phyloP scores from a whole-genome alignment of 2,797 vertebrate genomes.

The Phoeniculus purpureus region DNA sequence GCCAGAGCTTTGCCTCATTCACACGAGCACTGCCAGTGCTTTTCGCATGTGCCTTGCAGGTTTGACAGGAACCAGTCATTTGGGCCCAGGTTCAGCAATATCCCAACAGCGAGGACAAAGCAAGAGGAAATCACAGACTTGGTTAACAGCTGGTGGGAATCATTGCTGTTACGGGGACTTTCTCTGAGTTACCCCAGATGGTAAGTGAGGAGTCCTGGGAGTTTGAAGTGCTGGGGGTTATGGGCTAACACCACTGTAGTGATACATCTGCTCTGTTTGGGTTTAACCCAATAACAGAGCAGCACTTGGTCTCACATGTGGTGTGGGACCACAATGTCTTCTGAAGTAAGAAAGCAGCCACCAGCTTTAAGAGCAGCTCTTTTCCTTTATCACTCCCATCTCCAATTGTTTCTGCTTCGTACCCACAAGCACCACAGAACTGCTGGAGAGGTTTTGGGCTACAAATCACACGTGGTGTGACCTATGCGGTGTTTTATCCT shows the following conservation, averaged over 20 bases:
- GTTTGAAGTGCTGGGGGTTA: not conserved
- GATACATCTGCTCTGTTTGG: not conserved
- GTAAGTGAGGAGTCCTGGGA: not conserved
- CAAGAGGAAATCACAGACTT: not conserved
- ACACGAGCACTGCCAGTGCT: fast-evolving
- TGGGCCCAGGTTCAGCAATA: not conserved
- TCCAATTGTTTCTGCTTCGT: not conserved
- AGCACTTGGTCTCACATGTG: not conserved
- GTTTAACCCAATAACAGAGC: not conserved
- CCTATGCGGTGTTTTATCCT: not conserved
- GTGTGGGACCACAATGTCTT: not conserved
- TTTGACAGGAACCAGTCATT: not conserved
- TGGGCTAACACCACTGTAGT: not conserved
- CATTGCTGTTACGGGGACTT: not conserved
- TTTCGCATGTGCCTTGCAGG: not conserved
- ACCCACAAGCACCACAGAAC: not conserved
- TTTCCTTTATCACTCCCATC: not conserved
- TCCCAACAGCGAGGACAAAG: not conserved
- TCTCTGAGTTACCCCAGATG: not conserved
- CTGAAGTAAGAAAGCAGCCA: not conserved
- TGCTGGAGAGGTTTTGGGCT: not conserved
- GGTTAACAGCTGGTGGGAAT: not conserved
- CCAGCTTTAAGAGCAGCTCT: not conserved
- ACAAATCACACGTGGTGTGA: not conserved
- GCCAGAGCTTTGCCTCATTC: not conserved